Percentiles rank a stretch among this genome's conserved stretches.
These are phyloP conservation scores for Ranitomeya imitator DNA, from an alignment of 2,113 vertebrate genomes.

Conservation along the genomic window DNA sequence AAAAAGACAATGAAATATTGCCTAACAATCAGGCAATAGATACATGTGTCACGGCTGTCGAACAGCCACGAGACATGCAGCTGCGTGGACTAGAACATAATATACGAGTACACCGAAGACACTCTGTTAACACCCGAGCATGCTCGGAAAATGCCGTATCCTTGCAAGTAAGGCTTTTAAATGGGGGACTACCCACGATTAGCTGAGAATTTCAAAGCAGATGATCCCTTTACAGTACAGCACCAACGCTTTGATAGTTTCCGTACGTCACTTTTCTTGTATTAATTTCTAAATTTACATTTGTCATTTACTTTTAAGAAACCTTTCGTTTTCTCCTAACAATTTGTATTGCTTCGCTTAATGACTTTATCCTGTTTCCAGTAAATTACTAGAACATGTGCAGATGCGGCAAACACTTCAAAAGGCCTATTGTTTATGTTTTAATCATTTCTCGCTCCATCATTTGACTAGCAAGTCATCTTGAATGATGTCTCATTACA, in stretches of 20 bases:
- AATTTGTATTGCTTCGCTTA: not conserved
- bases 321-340: conserved; percentile 30
- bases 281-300: not conserved
- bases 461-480: conserved; percentile 41
- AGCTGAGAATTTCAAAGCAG: not conserved
- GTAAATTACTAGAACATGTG: conserved; percentile 14
- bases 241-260: not conserved
- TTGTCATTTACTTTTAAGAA: not conserved
- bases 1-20: too few relatives aligned
- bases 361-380: conserved; percentile 35
- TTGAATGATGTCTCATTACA: conserved; percentile 48
- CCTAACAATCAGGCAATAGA: too few relatives aligned
- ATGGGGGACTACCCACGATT: not conserved
- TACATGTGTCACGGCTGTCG: too few relatives aligned
- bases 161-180: not conserved
- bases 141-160: too few relatives aligned
- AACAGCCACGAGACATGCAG: too few relatives aligned
- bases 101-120: too few relatives aligned
- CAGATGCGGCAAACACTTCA: not conserved
- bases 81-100: too few relatives aligned
- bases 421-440: conserved; percentile 24
- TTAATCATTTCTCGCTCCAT: conserved; percentile 31
- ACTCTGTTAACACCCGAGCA: too few relatives aligned
- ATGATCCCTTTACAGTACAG: not conserved
- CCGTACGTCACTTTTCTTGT: not conserved